A percentile compares a stretch with the other conserved stretches of the same genome.
Evolutionary conservation across 2,113 vertebrate species (phyloP).

Genomic region (Calypte anna): DNA sequence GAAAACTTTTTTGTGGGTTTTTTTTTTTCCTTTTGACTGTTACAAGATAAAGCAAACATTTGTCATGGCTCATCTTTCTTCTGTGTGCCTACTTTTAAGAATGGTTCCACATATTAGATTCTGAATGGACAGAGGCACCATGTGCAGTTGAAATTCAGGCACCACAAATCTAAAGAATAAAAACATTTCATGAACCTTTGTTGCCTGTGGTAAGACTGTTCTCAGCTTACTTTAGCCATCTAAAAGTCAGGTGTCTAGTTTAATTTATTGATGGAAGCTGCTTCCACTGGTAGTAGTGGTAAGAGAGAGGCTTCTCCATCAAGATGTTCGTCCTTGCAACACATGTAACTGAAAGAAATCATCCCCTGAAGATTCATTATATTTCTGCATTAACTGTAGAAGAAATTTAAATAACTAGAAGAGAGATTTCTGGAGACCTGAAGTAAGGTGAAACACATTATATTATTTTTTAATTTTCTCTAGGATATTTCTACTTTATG

Average conservation of each 20-base stretch:
- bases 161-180: not conserved
- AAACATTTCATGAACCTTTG: not conserved
- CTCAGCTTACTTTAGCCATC: not conserved
- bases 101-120: not conserved
- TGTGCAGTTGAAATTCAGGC: not conserved
- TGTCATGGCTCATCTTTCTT: not conserved
- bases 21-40: not conserved
- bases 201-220: not conserved
- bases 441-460: not conserved
- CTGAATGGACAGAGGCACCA: not conserved
- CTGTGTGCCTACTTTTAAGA: not conserved
- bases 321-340: not conserved
- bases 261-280: not conserved
- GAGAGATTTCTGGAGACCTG: not conserved
- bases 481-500: not conserved
- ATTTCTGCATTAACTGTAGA: not conserved
- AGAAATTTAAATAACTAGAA: not conserved
- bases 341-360: not conserved
- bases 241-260: not conserved
- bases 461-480: not conserved
- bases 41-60: not conserved
- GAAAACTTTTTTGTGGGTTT: accelerated
- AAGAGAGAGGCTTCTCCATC: not conserved
- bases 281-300: not conserved
- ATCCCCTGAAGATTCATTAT: not conserved